A percentile compares a stretch with the other conserved stretches of the same genome.
Evolutionary conservation across 92 coral and sea anemone species (phyloP).

Genomic region (Desmophyllum pertusum): DNA sequence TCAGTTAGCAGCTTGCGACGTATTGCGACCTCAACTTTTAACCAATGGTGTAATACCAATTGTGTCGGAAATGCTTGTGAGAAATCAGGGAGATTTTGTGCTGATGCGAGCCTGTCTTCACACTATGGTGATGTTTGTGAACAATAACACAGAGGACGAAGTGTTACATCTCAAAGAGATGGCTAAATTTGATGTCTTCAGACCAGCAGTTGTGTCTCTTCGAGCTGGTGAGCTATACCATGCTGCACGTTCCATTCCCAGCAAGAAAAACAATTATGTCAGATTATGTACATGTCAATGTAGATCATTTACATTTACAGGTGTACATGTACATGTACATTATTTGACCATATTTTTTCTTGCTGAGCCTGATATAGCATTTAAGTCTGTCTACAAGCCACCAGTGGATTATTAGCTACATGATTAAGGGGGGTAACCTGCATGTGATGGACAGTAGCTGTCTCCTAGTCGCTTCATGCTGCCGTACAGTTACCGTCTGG

Average conservation of each 20-base stretch:
- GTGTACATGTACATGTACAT: not conserved
- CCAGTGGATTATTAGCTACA: too few relatives aligned
- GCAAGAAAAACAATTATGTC: too few relatives aligned
- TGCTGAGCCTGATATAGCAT: too few relatives aligned
- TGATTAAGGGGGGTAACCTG: too few relatives aligned
- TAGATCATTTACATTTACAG: too few relatives aligned
- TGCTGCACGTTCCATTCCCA: too few relatives aligned
- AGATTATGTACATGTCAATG: too few relatives aligned
- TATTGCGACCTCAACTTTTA: conserved; percentile 63
- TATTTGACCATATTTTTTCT: too few relatives aligned
- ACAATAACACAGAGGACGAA: conserved; percentile 82
- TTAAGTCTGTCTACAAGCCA: too few relatives aligned
- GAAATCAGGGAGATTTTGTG: conserved; percentile 83
- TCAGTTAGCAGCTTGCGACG: conserved; percentile 85
- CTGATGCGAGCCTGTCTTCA: conserved; percentile 88
- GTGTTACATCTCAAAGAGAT: conserved; percentile 81
- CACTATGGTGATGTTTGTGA: conserved; percentile 91
- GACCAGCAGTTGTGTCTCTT: conserved; percentile 82
- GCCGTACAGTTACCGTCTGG: too few relatives aligned
- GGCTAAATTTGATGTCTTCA: conserved; percentile 74
- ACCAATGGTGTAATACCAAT: conserved; percentile 62
- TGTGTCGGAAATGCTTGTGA: conserved; percentile 78
- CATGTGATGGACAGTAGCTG: too few relatives aligned
- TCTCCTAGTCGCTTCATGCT: too few relatives aligned
- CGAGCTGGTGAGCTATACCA: conserved; percentile 80